These are phyloP conservation scores for Grammomys dolichurus DNA, from an alignment of 2,113 vertebrate species.

Conservation along the genomic window DNA sequence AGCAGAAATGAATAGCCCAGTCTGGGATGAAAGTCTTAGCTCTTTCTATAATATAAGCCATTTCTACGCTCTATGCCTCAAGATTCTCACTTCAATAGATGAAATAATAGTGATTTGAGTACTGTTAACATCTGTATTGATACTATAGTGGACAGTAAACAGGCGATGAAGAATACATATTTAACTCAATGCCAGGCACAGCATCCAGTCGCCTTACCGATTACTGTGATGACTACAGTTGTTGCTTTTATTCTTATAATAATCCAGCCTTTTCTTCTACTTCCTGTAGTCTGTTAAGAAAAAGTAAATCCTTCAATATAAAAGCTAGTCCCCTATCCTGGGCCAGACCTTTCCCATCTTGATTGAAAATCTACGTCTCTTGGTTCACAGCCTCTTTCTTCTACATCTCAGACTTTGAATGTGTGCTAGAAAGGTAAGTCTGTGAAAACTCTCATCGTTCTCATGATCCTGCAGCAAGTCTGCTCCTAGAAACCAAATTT, in stretches of 20 bases:
- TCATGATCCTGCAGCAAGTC: background rate
- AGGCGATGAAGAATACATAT: too few relatives aligned
- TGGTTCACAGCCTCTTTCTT: background rate
- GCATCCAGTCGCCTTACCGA: background rate
- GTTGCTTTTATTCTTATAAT: background rate
- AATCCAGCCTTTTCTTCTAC: background rate
- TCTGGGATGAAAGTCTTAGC: background rate
- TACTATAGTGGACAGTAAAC: background rate
- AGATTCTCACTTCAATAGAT: background rate
- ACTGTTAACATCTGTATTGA: background rate
- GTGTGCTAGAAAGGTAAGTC: background rate
- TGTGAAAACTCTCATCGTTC: background rate
- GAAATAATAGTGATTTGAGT: background rate
- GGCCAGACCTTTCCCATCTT: background rate
- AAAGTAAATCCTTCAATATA: background rate
- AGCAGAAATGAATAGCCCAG: background rate
- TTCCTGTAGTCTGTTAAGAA: slow-evolving; percentile 32
- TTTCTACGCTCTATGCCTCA: background rate
- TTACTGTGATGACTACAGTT: background rate
- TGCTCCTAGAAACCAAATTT: background rate
- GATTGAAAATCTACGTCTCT: background rate
- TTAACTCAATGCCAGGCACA: background rate
- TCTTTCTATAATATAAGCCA: background rate
- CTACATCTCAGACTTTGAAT: background rate
- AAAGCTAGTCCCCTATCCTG: background rate